Conservation (phyloP, 2,797 vertebrate species). For the Luscinia luscinia region DNA sequence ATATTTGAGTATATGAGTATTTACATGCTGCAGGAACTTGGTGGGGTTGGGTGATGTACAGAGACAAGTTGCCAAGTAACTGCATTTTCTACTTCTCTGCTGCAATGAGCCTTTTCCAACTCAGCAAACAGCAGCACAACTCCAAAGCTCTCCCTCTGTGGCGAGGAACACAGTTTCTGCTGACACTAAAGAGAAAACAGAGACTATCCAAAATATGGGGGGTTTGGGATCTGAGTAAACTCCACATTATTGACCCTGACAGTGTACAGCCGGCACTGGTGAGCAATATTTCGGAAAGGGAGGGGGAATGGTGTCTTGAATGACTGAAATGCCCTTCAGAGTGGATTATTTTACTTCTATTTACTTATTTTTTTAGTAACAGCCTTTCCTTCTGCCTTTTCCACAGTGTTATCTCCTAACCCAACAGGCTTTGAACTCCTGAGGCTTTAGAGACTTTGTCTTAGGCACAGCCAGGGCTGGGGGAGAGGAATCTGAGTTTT, state of each 20-base stretch:
- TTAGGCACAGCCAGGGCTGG: background rate
- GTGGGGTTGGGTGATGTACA: background rate
- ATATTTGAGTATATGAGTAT: background rate
- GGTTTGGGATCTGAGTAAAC: background rate
- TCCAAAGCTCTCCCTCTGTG: background rate
- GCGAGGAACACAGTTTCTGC: background rate
- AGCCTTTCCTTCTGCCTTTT: background rate
- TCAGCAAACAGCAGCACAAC: background rate
- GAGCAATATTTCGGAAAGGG: background rate
- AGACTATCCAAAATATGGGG: background rate
- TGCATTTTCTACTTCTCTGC: background rate
- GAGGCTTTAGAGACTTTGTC: background rate
- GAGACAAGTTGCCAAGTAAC: background rate
- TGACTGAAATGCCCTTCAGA: background rate
- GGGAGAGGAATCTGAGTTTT: background rate
- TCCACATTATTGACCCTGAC: background rate
- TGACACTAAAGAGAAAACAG: background rate
- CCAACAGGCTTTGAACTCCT: background rate
- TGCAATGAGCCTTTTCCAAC: background rate
- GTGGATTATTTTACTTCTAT: background rate
- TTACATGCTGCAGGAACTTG: background rate
- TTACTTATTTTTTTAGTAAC: background rate
- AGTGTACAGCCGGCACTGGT: accelerated
- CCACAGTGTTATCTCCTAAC: background rate
- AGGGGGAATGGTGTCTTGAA: background rate